Evolutionary conservation across 2,113 vertebrate genomes (phyloP), one percentile per base, ranked within the genome.

Genomic region (Thinocorus orbignyianus): DNA sequence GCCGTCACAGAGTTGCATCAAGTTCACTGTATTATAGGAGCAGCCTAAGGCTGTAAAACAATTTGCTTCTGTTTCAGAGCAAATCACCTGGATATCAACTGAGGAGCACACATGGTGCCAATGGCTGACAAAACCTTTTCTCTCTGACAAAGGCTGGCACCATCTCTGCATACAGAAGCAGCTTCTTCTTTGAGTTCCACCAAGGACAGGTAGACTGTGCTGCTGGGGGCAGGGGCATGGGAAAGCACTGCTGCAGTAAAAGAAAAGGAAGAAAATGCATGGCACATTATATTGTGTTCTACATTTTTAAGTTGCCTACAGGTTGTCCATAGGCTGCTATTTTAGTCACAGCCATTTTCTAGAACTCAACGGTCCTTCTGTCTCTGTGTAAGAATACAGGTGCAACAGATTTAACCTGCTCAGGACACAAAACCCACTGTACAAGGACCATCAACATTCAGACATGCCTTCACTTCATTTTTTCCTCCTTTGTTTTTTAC

Each of bases 31-130:
- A 18, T 85, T 71, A 69, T 1, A 77, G 58, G 10, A 77, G 69
- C 39, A 92, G 69, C 83, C 69, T 48, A 49, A 58, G 78, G 81
- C 66, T 73, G 41, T 80, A 82, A 91, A 96, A 80, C 48, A 72
- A 35, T 85, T 87, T 72, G 48, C 70, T 83, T 65, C 42, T 58
- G 25, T 88, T 91, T 84, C 55, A 70, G 60, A 51, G 71, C 25
- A 81, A 33, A 81, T 78, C 39, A 92, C 65, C 69, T 89, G 42
- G 18, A 1, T 55, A 51, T 57, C 88, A 55, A 39, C 37, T 0
- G 1, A 9, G 3, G 24, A 78, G 42, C 7, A 33, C 35, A 31
- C 23, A 11, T 6, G 1, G 17, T 72, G 48, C 39, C 61, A 61
- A 35, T 26, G 55, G 28, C 33, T 86, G 69, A 60, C 39, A 85